Evolutionary conservation across 2,888 invertebrate species (phyloP).

Genomic region (Tupiocoris notatus): DNA sequence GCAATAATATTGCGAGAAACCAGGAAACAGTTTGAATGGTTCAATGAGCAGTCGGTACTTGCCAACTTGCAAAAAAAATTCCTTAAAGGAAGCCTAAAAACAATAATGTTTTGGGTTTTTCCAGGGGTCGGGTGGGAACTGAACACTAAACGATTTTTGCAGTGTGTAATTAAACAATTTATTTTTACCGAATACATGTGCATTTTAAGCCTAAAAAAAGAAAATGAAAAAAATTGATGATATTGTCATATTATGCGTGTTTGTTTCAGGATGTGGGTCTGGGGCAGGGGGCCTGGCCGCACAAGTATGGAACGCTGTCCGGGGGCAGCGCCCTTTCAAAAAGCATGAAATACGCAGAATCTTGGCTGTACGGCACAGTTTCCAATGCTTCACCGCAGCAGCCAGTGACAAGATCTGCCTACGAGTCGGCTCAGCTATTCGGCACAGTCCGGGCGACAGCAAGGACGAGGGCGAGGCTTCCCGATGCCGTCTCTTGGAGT

Average conservation of each 20-base stretch:
- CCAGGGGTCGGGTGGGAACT: too few relatives aligned
- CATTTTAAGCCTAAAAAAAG: background rate
- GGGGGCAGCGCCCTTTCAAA: constrained; percentile 72
- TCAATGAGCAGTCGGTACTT: too few relatives aligned
- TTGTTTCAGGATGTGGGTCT: constrained; percentile 44
- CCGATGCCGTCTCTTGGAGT: constrained; percentile 37
- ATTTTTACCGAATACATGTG: background rate
- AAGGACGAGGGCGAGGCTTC: constrained; percentile 38
- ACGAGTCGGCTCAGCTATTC: constrained; percentile 46
- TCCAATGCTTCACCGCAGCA: constrained; percentile 46
- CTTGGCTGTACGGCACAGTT: constrained; percentile 81
- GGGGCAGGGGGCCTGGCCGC: constrained; percentile 46
- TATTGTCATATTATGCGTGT: background rate
- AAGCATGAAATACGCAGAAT: constrained; percentile 81
- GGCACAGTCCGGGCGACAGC: constrained; percentile 43
- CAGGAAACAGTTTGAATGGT: too few relatives aligned
- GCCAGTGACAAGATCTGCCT: constrained; percentile 57
- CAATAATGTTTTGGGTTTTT: too few relatives aligned
- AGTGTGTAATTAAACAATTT: background rate
- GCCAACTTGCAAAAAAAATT: too few relatives aligned
- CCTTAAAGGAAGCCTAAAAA: too few relatives aligned
- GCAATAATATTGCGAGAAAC: too few relatives aligned
- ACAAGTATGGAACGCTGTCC: constrained; percentile 51
- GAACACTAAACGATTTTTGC: background rate
- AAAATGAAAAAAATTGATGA: background rate